These are phyloP conservation scores for Halichoeres trimaculatus DNA, from an alignment of 2,113 vertebrate genomes.

Conservation along the genomic window DNA sequence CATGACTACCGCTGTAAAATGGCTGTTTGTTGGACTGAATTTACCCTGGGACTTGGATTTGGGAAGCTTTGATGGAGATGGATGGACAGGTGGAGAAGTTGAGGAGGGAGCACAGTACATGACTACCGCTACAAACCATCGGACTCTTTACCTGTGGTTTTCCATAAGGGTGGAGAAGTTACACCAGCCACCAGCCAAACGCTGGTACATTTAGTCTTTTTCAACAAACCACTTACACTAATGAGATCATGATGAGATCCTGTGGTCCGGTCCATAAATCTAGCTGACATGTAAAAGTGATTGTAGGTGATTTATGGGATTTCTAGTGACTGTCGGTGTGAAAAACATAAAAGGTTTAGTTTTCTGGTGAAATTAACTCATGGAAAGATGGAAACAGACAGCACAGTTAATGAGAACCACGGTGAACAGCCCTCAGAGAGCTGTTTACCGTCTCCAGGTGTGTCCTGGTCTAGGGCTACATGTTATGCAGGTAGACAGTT, in stretches of 20 bases:
- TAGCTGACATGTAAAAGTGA: background rate
- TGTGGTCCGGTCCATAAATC: conserved; percentile 8
- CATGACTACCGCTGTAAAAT: conserved; percentile 69
- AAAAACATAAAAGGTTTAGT: conserved; percentile 9
- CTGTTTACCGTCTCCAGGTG: background rate
- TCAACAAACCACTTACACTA: conserved; percentile 56
- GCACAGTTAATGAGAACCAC: conserved; percentile 32
- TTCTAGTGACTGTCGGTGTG: conserved; percentile 1
- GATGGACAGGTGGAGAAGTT: background rate
- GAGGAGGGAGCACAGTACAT: conserved; percentile 23
- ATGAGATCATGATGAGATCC: conserved; percentile 25
- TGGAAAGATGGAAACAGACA: background rate
- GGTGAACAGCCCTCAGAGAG: conserved; percentile 23
- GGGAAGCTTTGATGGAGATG: conserved; percentile 40
- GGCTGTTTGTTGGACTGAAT: conserved; percentile 70
- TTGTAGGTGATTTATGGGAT: conserved; percentile 12
- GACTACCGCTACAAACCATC: conserved; percentile 49
- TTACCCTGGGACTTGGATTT: conserved; percentile 56
- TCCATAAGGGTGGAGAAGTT: conserved; percentile 38
- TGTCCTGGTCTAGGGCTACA: conserved; percentile 3
- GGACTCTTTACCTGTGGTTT: conserved; percentile 37
- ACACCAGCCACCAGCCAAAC: conserved; percentile 49
- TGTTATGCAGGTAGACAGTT: background rate
- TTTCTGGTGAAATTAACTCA: conserved; percentile 28
- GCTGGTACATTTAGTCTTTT: conserved; percentile 37